Evolutionary conservation across 1,140 invertebrate genomes (phyloP).

Genomic region (Leptoteleia sp.): DNA sequence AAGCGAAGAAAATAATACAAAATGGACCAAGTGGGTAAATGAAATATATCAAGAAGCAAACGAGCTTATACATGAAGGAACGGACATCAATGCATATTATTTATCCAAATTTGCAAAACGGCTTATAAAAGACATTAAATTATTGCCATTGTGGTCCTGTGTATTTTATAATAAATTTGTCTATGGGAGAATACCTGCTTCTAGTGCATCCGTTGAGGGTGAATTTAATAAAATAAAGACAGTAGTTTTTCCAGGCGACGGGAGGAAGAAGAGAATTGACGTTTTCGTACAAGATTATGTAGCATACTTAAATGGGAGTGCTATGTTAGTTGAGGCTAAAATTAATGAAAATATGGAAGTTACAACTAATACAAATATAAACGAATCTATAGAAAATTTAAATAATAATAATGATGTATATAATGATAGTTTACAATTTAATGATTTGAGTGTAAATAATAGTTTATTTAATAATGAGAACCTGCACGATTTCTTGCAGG

Average conservation of each 20-base stretch:
- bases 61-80: background rate
- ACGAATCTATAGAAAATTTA: no score
- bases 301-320: conserved; percentile 34
- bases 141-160: conserved; percentile 48
- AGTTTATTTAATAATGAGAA: no score
- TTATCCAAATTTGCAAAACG: background rate
- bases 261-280: conserved; percentile 38
- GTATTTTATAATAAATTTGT: conserved; percentile 29
- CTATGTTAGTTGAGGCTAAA: conserved; percentile 1
- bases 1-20: no score
- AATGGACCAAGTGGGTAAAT: no score
- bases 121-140: conserved; percentile 32
- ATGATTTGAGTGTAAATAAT: no score
- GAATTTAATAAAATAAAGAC: conserved; percentile 60
- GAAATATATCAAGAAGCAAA: background rate
- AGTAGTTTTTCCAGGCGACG: conserved; percentile 27
- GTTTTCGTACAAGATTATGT: conserved; percentile 41
- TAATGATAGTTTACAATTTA: no score
- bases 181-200: conserved; percentile 59
- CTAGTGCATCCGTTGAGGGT: conserved; percentile 52
- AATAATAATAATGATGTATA: no score
- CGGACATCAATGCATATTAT: conserved; percentile 8
- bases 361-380: background rate
- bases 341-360: background rate
- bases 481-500: no score